phyloP scores from a whole-genome alignment of 2,888 invertebrate genomes.

The Ectemnius lituratus region DNA sequence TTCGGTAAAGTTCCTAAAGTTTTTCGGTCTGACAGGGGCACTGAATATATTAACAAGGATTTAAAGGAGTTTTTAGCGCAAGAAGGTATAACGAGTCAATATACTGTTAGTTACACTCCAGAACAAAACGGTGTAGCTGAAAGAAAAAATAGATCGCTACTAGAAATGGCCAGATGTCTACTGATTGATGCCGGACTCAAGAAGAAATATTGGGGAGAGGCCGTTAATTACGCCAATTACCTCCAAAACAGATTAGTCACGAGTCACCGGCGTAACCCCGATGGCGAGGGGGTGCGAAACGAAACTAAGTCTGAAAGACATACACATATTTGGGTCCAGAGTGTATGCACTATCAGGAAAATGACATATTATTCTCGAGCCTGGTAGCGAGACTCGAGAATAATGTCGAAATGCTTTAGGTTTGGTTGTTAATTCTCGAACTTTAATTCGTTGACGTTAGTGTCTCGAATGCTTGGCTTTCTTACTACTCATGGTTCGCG shows the following conservation, averaged over 20 bases:
- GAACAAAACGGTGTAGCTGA: constrained; percentile 59
- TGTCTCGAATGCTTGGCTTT: too few species aligned
- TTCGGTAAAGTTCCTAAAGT: constrained; percentile 44
- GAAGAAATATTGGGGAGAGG: constrained; percentile 58
- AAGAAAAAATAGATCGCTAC: constrained; percentile 53
- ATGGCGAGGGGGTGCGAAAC: constrained; percentile 46
- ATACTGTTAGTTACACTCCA: constrained; percentile 50
- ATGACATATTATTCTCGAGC: too few species aligned
- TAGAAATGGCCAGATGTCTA: constrained; percentile 55
- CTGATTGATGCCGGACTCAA: constrained; percentile 46
- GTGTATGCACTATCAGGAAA: too few species aligned
- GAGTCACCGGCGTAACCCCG: constrained; percentile 43
- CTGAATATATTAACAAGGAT: constrained; percentile 58
- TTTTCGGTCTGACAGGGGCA: constrained; percentile 40
- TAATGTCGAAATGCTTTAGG: too few species aligned
- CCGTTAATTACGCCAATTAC: constrained; percentile 48
- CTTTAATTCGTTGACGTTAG: too few species aligned
- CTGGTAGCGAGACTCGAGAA: too few species aligned
- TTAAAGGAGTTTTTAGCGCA: constrained; percentile 43
- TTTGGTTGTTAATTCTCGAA: too few species aligned
- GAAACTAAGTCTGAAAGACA: constrained; percentile 46
- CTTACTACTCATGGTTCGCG: too few species aligned
- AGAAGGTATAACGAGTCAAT: constrained; percentile 58
- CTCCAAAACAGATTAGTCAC: constrained; percentile 48
- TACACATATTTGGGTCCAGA: constrained; percentile 51